Evolutionary conservation across 1,140 invertebrate genomes (phyloP).

Genomic region (Drosophila fuyamai): DNA sequence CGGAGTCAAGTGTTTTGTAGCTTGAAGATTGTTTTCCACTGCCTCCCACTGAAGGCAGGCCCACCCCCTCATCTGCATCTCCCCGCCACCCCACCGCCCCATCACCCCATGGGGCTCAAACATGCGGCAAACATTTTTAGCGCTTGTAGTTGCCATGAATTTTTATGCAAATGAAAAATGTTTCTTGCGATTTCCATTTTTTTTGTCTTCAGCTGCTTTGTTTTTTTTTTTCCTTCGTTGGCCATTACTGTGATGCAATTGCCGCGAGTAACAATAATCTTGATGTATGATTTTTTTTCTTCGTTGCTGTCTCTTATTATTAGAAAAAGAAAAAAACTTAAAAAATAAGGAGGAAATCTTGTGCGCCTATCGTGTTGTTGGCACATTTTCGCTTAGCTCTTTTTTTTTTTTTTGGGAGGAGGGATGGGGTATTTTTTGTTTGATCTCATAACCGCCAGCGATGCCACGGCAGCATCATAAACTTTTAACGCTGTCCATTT

Average conservation of each 20-base stretch:
- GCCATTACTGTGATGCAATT: constrained; percentile 82
- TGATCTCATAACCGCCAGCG: constrained; percentile 82
- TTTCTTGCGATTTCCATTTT: constrained; percentile 80
- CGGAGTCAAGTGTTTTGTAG: constrained; percentile 79
- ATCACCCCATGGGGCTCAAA: constrained; percentile 31
- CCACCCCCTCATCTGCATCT: not conserved
- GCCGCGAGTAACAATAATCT: constrained; percentile 82
- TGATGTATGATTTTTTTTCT: constrained; percentile 74
- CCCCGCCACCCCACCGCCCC: not conserved
- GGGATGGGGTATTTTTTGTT: constrained; percentile 56
- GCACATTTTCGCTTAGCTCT: constrained; percentile 72
- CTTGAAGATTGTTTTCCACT: constrained; percentile 77
- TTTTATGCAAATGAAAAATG: constrained; percentile 84
- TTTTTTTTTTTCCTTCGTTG: constrained; percentile 37
- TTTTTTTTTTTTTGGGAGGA: not conserved
- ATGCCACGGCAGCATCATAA: constrained; percentile 69
- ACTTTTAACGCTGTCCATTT: constrained; percentile 81
- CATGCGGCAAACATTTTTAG: constrained; percentile 81
- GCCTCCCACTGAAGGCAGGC: constrained; percentile 61
- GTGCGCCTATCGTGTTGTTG: constrained; percentile 77
- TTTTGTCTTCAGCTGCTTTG: constrained; percentile 35
- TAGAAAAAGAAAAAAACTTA: constrained; percentile 59
- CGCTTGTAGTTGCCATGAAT: constrained; percentile 79
- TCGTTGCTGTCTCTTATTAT: constrained; percentile 61
- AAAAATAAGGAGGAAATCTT: constrained; percentile 76